Percentiles rank a stretch among this genome's conserved stretches.
Evolutionary conservation across 2,113 vertebrate species (phyloP).

Genomic region (Podocnemis expansa): DNA sequence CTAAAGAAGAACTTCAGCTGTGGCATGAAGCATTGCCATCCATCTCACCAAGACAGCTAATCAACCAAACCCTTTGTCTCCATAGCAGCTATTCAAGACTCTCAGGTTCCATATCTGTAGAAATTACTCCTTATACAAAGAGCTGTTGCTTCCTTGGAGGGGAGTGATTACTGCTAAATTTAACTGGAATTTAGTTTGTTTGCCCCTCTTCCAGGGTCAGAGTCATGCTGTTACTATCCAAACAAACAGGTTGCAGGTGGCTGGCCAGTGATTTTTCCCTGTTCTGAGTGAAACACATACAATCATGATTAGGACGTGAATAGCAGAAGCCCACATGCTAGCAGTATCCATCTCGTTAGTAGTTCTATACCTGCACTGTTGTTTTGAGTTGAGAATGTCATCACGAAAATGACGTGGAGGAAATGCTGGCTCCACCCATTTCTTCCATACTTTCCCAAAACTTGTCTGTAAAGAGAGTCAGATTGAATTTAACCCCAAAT

Average conservation of each 20-base stretch:
- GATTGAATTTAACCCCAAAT: neutral
- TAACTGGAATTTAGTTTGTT: neutral
- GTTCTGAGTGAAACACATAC: neutral
- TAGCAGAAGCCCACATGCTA: neutral
- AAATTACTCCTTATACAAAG: neutral
- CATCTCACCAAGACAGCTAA: neutral
- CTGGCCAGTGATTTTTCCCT: neutral
- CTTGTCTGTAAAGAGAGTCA: neutral
- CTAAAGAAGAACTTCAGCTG: neutral
- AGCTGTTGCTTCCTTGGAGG: neutral
- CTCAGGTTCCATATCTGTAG: neutral
- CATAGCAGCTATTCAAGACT: accelerated
- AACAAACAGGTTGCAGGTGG: neutral
- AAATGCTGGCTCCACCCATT: neutral
- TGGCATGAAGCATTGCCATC: neutral
- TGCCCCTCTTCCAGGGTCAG: conserved; percentile 11
- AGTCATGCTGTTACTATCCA: neutral
- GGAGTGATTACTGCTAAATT: neutral
- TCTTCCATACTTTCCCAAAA: neutral
- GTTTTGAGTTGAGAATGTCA: neutral
- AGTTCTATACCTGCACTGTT: neutral
- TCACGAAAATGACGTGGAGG: neutral
- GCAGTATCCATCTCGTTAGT: neutral
- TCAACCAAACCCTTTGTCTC: neutral
- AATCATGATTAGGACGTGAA: neutral